Percentiles rank a stretch among this genome's conserved stretches.
phyloP scores from a whole-genome alignment of 2,797 vertebrate genomes.

The Microctenopoma steveboyesi region DNA sequence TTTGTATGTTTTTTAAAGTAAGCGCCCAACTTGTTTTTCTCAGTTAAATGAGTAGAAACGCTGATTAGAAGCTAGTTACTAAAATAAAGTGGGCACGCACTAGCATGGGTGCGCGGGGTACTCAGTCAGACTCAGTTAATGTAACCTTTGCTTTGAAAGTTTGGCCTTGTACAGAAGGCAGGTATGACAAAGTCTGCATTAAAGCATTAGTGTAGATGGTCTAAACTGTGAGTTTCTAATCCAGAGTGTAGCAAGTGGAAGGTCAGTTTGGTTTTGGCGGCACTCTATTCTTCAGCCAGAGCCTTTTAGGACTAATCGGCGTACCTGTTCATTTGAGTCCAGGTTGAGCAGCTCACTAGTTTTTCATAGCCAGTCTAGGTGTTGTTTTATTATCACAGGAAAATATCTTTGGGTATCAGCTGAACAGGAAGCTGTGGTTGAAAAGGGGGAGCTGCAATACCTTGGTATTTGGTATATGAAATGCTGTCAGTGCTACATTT shows the following conservation, averaged over 20 bases:
- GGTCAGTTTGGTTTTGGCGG: constrained; percentile 62
- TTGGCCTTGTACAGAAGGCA: constrained; percentile 63
- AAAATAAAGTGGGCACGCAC: constrained; percentile 55
- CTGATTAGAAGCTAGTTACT: background rate
- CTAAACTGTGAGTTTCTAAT: constrained; percentile 45
- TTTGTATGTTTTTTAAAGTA: background rate
- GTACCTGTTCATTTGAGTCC: constrained; percentile 48
- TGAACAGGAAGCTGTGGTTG: constrained; percentile 20
- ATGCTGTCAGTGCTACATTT: background rate
- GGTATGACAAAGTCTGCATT: constrained; percentile 41
- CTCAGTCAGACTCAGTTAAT: constrained; percentile 47
- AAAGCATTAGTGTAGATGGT: constrained; percentile 61
- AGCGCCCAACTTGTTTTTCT: background rate
- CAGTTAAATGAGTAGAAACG: constrained; percentile 4
- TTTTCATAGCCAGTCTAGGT: constrained; percentile 18
- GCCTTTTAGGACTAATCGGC: constrained; percentile 65
- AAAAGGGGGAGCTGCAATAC: constrained; percentile 1
- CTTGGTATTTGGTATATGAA: constrained; percentile 11
- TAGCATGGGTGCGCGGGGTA: constrained; percentile 18
- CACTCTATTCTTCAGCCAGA: constrained; percentile 54
- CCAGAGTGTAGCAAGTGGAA: constrained; percentile 56
- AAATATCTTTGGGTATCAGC: constrained; percentile 2
- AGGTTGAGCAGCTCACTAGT: constrained; percentile 1
- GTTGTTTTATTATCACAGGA: constrained; percentile 18
- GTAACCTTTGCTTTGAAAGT: constrained; percentile 70